These are phyloP conservation scores for Cerceris ruficornis DNA, from an alignment of 2,888 invertebrate genomes.

Conservation along the genomic window DNA sequence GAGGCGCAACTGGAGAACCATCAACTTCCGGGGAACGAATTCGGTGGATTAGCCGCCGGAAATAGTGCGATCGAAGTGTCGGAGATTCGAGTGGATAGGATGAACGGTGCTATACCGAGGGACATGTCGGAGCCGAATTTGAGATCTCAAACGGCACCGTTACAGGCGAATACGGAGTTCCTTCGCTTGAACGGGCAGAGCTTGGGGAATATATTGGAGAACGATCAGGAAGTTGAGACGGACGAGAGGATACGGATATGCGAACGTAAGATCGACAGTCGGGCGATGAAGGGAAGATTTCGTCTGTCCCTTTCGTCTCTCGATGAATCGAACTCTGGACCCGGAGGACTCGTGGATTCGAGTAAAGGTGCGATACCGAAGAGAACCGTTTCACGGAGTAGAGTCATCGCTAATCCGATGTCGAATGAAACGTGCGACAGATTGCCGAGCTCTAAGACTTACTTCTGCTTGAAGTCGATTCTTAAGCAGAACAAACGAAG, in stretches of 20 bases:
- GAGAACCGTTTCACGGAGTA: conserved; percentile 45
- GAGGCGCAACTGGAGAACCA: conserved; percentile 44
- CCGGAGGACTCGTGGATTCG: conserved; percentile 1
- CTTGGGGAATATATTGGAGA: conserved; percentile 77
- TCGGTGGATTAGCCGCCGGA: neutral
- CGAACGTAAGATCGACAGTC: neutral
- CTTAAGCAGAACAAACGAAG: conserved; percentile 76
- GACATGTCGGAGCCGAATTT: conserved; percentile 78
- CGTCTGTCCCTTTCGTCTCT: conserved; percentile 40
- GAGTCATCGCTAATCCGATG: conserved; percentile 74
- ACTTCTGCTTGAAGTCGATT: conserved; percentile 78
- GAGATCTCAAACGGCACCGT: conserved; percentile 59
- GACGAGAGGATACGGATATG: neutral
- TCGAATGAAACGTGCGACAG: conserved; percentile 54
- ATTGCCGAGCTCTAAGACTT: conserved; percentile 73
- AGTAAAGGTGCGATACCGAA: conserved; percentile 74
- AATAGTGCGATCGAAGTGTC: neutral
- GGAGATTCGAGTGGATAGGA: neutral
- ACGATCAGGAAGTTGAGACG: conserved; percentile 65
- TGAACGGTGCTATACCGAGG: conserved; percentile 43
- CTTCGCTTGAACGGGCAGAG: conserved; percentile 71
- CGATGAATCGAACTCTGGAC: conserved; percentile 30
- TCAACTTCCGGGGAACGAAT: conserved; percentile 6
- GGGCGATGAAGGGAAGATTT: conserved; percentile 3
- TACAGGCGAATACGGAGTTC: conserved; percentile 56